Conservation (phyloP, 2,113 vertebrate species). For the Oenanthe melanoleuca region DNA sequence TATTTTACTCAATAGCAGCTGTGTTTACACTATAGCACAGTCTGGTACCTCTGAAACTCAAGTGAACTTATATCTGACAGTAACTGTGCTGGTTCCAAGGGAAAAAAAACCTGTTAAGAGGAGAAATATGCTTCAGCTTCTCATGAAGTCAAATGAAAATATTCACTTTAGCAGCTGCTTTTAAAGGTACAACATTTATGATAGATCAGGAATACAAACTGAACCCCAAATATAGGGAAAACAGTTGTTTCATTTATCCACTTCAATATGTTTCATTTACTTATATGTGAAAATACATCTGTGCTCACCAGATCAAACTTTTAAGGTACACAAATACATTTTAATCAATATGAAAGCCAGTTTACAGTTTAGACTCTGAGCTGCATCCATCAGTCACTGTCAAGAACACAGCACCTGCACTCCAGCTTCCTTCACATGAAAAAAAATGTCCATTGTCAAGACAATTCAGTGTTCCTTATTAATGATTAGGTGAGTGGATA, state of each 20-base stretch:
- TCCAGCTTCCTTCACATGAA: background rate
- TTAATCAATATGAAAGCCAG: background rate
- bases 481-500: background rate
- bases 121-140: background rate
- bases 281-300: background rate
- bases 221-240: background rate
- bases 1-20: conserved; percentile 41
- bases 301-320: background rate
- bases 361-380: background rate
- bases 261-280: background rate
- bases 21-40: conserved; percentile 63
- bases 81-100: background rate
- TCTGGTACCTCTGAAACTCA: conserved; percentile 51
- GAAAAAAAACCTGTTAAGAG: background rate
- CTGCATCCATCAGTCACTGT: background rate
- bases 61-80: conserved; percentile 9
- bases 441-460: background rate
- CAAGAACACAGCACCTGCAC: background rate
- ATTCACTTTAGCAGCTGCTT: conserved; percentile 6
- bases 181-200: conserved; percentile 11
- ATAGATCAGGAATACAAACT: background rate
- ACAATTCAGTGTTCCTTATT: background rate
- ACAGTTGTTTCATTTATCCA: background rate
- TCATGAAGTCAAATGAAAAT: background rate
- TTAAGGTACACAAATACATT: background rate